phyloP scores from a whole-genome alignment of 2,888 invertebrate genomes.

The Congeria kusceri region DNA sequence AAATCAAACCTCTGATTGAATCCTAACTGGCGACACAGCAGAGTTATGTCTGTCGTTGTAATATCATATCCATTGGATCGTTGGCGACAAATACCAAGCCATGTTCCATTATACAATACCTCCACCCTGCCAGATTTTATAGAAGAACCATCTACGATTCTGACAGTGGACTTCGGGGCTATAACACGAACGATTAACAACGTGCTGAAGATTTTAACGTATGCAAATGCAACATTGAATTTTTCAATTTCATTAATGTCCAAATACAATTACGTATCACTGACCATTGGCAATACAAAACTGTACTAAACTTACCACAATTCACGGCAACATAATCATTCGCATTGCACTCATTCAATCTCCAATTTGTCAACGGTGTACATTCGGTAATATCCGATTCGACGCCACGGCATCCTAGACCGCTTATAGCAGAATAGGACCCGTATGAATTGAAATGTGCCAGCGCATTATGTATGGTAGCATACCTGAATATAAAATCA shows the following conservation, averaged over 20 bases:
- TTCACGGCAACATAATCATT: background rate
- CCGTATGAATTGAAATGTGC: background rate
- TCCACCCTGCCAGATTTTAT: slow-evolving; percentile 34
- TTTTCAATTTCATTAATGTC: too few relatives aligned
- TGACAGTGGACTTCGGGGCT: slow-evolving; percentile 5
- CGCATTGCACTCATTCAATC: background rate
- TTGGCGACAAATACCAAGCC: slow-evolving; percentile 12
- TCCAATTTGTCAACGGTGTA: background rate
- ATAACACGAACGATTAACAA: too few relatives aligned
- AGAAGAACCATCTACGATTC: slow-evolving; percentile 21
- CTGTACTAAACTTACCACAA: background rate
- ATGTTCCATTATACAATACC: slow-evolving; percentile 20
- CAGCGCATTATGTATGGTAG: background rate
- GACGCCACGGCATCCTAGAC: background rate
- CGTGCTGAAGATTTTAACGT: too few relatives aligned
- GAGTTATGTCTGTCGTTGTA: background rate
- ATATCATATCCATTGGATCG: background rate
- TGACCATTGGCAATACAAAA: background rate
- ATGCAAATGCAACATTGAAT: too few relatives aligned
- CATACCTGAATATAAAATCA: background rate
- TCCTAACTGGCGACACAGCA: background rate
- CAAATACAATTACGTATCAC: too few relatives aligned
- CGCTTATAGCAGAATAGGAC: background rate
- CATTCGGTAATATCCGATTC: background rate
- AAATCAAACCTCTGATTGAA: background rate